Base-by-base conservation (phyloP, 2,113 vertebrate genomes). In the Fukomys damarensis region DNA sequence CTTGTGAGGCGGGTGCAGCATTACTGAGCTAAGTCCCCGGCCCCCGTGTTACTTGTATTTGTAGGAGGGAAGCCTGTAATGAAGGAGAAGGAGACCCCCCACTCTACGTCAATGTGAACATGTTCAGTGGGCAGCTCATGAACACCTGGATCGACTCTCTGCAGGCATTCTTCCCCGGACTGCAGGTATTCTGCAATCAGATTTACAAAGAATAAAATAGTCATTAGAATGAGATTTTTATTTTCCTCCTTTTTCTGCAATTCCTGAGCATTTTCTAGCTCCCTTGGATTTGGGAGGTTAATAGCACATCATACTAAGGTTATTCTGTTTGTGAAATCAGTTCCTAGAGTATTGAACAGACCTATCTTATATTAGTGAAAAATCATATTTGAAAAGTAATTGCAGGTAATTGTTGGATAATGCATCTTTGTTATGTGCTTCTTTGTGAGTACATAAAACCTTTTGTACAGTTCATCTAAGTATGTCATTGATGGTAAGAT, bases 101-200 rank as follows among this genome's bases (percentile, higher is more conserved):
- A 3, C 98, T 99, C 0, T 99, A 99, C 0, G 99, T 99, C 46
- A 99, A 99, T 0, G 99, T 99, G 24, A 99, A 99, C 98, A 99
- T 99, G 99, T 99, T 99, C 98, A 99, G 98, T 0, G 99, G 99
- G 11, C 99, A 99, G 97, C 99, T 99, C 91, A 99, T 99, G 99
- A 99, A 99, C 98, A 99, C 99, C 0, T 99, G 99, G 99, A 99
- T 99, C 0, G 99, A 99, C 98, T 99, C 99, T 24, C 99, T 99
- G 93, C 99, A 99, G 97, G 99, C 99, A n/a, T 99, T 99, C 97
- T 99, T 99, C 97, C 99, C 99, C 0, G 99, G 99, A 0, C 99
- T 99, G 49, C 99, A 99, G 99, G 99, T 99, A 43, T 56, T 65
- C 38, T 0, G 49, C 41, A 14, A 0, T 59, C 49, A 9, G 0